These are phyloP conservation scores for Liparis tanakae DNA, from an alignment of 2,797 vertebrate species.

Conservation along the genomic window DNA sequence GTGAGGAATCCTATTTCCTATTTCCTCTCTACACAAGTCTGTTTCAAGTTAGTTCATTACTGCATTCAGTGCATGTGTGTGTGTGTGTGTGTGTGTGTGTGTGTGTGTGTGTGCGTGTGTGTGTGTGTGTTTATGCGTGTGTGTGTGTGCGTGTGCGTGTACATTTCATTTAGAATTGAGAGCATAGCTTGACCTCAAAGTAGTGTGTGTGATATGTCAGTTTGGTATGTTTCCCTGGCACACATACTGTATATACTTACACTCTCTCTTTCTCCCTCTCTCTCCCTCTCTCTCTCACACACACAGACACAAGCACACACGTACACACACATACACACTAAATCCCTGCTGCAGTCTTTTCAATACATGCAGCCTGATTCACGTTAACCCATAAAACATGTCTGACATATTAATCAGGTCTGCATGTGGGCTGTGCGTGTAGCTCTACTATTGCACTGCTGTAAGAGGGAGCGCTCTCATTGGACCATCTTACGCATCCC, in stretches of 20 bases:
- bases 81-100: slow-evolving; percentile 10
- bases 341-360: slow-evolving; percentile 72
- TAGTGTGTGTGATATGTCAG: slow-evolving; percentile 41
- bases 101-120: slow-evolving; percentile 9
- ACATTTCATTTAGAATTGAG: slow-evolving; percentile 46
- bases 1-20: slow-evolving; percentile 66
- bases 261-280: not conserved
- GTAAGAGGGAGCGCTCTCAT: slow-evolving; percentile 73
- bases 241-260: slow-evolving; percentile 31
- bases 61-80: slow-evolving; percentile 27
- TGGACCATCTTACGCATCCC: slow-evolving; percentile 82
- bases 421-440: slow-evolving; percentile 79
- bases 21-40: slow-evolving; percentile 49
- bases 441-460: slow-evolving; percentile 74
- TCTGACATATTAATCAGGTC: slow-evolving; percentile 88
- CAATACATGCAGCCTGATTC: slow-evolving; percentile 78
- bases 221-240: slow-evolving; percentile 35
- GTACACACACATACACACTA: slow-evolving; percentile 40
- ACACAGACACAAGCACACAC: slow-evolving; percentile 27
- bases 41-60: slow-evolving; percentile 62
- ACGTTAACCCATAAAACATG: slow-evolving; percentile 86
- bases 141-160: slow-evolving; percentile 10
- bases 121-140: too few species aligned
- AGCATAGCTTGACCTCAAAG: slow-evolving; percentile 61
- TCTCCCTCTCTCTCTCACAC: not conserved